Conservation (phyloP, 2,113 vertebrate species). For the Centropus unirufus region DNA sequence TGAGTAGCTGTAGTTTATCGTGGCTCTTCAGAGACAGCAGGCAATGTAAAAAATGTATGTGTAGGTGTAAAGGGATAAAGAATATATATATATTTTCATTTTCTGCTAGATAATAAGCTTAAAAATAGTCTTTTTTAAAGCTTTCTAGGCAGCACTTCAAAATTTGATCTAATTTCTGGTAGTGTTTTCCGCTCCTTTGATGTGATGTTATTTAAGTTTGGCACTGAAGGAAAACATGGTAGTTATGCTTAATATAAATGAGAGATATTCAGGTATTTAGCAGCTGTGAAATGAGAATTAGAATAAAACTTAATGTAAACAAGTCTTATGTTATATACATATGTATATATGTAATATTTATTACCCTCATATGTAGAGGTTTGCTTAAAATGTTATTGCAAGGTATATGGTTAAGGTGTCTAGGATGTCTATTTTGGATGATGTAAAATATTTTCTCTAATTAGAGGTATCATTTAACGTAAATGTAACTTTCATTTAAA, state of each 20-base stretch:
- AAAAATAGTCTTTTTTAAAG: not conserved
- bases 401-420: not conserved
- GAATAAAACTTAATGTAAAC: not conserved
- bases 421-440: not conserved
- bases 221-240: not conserved
- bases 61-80: not conserved
- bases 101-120: not conserved
- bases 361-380: not conserved
- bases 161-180: not conserved
- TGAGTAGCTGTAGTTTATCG: not conserved
- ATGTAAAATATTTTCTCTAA: not conserved
- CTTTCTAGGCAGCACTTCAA: not conserved
- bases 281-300: not conserved
- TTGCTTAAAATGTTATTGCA: not conserved
- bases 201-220: not conserved
- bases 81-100: not conserved
- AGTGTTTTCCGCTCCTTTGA: not conserved
- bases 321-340: no score
- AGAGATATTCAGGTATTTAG: not conserved
- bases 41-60: not conserved
- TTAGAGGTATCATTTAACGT: not conserved
- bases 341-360: no score
- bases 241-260: not conserved
- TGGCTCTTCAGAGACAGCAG: not conserved
- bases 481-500: not conserved